Base-by-base conservation (phyloP, 2,888 invertebrate genomes). In the Lasioglossum vierecki region DNA sequence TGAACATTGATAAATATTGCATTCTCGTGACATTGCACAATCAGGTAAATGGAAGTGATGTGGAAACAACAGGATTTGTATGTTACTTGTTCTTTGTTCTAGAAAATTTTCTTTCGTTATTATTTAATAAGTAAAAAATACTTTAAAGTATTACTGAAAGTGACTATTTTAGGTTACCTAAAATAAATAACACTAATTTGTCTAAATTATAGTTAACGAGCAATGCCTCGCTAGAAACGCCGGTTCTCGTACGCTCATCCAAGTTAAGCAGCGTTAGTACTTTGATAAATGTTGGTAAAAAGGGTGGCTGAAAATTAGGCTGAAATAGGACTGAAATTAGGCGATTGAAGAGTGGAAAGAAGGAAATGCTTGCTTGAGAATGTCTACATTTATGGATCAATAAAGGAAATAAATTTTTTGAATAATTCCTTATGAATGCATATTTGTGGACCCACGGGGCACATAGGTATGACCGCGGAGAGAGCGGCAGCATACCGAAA, bases 401-500 rank as follows among this genome's bases (percentile, higher is more conserved):
- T 18, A 15, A 46, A 3, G 8, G 8, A 22, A 49, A 49, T 6
- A 8, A 8, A 8, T 49, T 22, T 53, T 3, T 22, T 22, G 9
- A 53, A 53, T 22, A 22, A 53, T 53, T 53, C 18, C 22, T 53
- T 22, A 22, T 46, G 46, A 0, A 13, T 44, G 44, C 3, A 44
- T 44, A 44, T 44, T 13, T 13, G 11, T 44, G 44, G 13, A 44
- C 13, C 44, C 13, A 44, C 44, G 13, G 13, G 44, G 44, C 11
- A 44, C 79, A 79, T 80, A 78, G 73, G 76, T 72, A 76, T 63
- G 70, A 66, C 41, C 22, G 71, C 60, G 66, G 8, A 18, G n/a
- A 46, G 13, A 26, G 66, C n/a, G 9, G 39, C 77, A n/a, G 63
- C 82, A 75, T 39, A 72, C 63, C 44, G 53, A 82, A 86, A 76